Conservation (phyloP, 2,888 invertebrate species). For the Amiota minor region DNA sequence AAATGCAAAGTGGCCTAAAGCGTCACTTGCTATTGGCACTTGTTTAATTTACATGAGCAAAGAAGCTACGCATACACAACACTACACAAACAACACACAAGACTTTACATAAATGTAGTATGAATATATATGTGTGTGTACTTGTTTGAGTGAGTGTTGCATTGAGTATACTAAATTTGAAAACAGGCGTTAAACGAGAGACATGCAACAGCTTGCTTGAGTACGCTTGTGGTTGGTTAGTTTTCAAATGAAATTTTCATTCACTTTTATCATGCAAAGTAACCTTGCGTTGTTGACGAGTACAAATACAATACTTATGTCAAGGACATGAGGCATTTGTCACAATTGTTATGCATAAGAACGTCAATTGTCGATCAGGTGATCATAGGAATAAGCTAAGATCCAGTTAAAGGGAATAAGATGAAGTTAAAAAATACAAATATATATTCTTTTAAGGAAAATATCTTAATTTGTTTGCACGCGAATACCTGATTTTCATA, state of each 20-base stretch:
- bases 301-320: neutral
- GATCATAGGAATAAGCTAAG: too few relatives aligned
- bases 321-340: neutral
- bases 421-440: too few relatives aligned
- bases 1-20: constrained; percentile 57
- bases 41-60: constrained; percentile 65
- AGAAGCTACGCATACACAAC: too few relatives aligned
- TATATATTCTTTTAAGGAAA: too few relatives aligned
- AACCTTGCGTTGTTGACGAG: neutral
- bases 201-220: constrained; percentile 23
- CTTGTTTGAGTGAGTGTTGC: constrained; percentile 7
- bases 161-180: neutral
- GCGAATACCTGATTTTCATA: too few relatives aligned
- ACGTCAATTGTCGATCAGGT: too few relatives aligned
- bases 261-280: neutral
- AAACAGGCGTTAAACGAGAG: neutral
- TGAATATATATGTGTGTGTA: constrained; percentile 30
- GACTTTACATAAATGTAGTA: too few relatives aligned
- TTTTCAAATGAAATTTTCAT: constrained; percentile 3
- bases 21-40: constrained; percentile 58
- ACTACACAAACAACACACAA: too few relatives aligned
- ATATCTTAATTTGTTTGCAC: too few relatives aligned
- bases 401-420: too few relatives aligned
- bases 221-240: neutral
- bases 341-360: too few relatives aligned